Conservation (phyloP, 2,797 vertebrate species). For the Gallinago stenura region DNA sequence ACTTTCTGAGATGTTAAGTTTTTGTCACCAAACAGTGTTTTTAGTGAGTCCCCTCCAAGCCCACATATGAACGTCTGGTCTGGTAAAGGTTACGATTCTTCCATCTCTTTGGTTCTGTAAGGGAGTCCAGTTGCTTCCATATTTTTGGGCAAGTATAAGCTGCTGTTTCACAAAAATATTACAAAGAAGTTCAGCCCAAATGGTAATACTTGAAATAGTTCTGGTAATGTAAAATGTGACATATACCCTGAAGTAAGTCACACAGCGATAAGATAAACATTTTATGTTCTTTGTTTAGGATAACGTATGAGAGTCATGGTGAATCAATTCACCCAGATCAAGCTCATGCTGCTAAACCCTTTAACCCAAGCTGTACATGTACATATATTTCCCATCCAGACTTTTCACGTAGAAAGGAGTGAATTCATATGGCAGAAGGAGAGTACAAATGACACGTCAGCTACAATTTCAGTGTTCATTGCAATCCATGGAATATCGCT, state of each 20-base stretch:
- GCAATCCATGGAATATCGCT: not conserved
- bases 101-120: not conserved
- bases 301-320: not conserved
- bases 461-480: slow-evolving; percentile 11
- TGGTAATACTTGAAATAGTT: not conserved
- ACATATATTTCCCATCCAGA: not conserved
- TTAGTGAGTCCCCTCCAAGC: not conserved
- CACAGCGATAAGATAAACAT: not conserved
- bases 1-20: not conserved
- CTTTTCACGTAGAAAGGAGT: not conserved
- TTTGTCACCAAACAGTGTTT: not conserved
- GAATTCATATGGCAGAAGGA: not conserved
- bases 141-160: not conserved
- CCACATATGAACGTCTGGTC: not conserved
- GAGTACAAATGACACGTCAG: not conserved
- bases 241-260: not conserved
- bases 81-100: not conserved
- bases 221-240: not conserved
- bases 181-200: not conserved
- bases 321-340: not conserved
- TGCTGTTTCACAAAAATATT: not conserved
- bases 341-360: not conserved
- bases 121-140: not conserved
- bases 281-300: not conserved
- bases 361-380: not conserved